A percentile compares a stretch with the other conserved stretches of the same genome.
phyloP scores from a whole-genome alignment of 2,113 vertebrate genomes.

The Bettongia penicillata region DNA sequence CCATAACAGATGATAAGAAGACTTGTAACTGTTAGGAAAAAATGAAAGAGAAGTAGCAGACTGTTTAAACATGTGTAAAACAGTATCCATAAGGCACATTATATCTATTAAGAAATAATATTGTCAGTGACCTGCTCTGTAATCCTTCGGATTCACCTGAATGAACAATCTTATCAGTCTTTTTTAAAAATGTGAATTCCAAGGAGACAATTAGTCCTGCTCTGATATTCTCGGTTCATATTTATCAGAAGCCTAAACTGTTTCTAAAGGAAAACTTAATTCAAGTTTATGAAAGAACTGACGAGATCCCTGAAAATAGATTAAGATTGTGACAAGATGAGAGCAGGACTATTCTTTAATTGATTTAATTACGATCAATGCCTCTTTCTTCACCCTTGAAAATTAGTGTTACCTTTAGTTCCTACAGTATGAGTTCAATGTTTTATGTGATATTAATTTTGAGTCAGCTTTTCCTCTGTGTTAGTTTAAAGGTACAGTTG shows the following conservation, averaged over 20 bases:
- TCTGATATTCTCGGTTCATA: not conserved
- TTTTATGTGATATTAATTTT: no score
- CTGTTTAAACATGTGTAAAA: not conserved
- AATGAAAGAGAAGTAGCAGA: no score
- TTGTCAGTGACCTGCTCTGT: not conserved
- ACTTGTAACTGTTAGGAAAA: not conserved
- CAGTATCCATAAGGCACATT: not conserved
- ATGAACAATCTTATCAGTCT: not conserved
- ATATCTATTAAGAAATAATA: not conserved
- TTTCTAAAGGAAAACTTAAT: not conserved
- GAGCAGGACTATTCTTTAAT: not conserved
- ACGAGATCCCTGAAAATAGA: not conserved
- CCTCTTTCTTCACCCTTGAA: not conserved
- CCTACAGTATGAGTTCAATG: no score
- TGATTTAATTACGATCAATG: not conserved
- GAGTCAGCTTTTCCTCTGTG: no score
- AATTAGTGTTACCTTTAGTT: no score
- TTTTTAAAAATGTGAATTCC: not conserved
- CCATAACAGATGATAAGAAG: not conserved
- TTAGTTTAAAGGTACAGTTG: no score
- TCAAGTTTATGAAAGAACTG: not conserved
- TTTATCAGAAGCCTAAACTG: not conserved
- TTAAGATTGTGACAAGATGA: not conserved
- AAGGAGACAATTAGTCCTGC: not conserved
- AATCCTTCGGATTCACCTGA: not conserved